phyloP scores from a whole-genome alignment of 2,888 invertebrate species.

The Alitta virens region DNA sequence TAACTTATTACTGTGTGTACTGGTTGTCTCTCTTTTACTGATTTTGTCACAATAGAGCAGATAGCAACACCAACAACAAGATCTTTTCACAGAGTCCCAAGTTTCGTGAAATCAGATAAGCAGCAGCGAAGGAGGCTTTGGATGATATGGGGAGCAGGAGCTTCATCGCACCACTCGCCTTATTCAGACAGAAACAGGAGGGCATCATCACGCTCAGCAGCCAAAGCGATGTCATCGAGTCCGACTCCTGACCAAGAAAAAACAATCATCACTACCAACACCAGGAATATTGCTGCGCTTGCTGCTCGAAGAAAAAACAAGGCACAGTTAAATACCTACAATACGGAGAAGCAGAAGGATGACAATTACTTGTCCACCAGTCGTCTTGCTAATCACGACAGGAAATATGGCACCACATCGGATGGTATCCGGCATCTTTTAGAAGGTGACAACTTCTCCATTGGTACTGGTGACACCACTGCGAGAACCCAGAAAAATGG shows the following conservation, averaged over 20 bases:
- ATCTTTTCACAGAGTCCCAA: constrained; percentile 43
- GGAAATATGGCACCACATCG: constrained; percentile 28
- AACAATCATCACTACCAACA: constrained; percentile 35
- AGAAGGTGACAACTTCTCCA: not conserved
- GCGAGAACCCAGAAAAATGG: too few relatives aligned
- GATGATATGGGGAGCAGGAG: too few relatives aligned
- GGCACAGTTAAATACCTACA: constrained; percentile 33
- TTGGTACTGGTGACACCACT: too few relatives aligned
- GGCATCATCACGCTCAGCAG: constrained; percentile 19
- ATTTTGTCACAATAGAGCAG: too few relatives aligned
- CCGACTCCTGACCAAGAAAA: not conserved
- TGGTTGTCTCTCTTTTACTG: too few relatives aligned
- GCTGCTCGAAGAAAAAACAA: constrained; percentile 46
- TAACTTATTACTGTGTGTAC: too few relatives aligned
- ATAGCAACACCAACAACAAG: too few relatives aligned
- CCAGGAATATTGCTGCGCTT: too few relatives aligned
- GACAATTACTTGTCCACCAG: too few relatives aligned
- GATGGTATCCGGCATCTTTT: constrained; percentile 2
- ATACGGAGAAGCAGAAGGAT: constrained; percentile 19
- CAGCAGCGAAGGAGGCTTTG: not conserved
- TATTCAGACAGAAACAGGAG: not conserved
- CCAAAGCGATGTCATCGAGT: constrained; percentile 1
- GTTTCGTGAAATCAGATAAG: constrained; percentile 30
- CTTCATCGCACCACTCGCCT: not conserved
- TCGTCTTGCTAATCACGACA: constrained; percentile 48